Evolutionary conservation across 2,888 invertebrate genomes (phyloP).

Genomic region (Hartigia nigra): DNA sequence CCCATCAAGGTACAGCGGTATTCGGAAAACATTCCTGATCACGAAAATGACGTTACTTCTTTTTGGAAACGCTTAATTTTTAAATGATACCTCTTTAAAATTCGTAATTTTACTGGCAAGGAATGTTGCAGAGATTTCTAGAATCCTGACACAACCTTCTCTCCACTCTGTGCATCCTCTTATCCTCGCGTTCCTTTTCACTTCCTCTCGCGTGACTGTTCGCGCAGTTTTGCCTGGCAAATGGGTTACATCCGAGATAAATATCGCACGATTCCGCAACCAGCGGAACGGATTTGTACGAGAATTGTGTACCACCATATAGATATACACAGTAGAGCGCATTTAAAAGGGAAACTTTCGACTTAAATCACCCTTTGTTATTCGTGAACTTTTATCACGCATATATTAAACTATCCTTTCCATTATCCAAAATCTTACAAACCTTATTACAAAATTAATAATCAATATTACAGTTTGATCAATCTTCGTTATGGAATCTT

Average conservation of each 20-base stretch:
- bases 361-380: background rate
- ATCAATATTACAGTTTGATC: background rate
- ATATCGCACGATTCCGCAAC: constrained; percentile 13
- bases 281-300: background rate
- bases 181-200: constrained; percentile 1
- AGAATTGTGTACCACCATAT: constrained; percentile 2
- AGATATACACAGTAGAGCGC: background rate
- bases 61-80: too few relatives aligned
- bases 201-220: background rate
- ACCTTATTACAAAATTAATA: background rate
- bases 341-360: background rate
- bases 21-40: too few relatives aligned
- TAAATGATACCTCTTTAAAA: too few relatives aligned
- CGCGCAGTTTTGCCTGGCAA: constrained; percentile 13
- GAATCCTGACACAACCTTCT: background rate
- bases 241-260: constrained; percentile 20
- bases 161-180: constrained; percentile 1
- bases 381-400: background rate
- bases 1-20: too few relatives aligned
- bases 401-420: background rate
- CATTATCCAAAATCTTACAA: background rate
- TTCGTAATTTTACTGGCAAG: background rate
- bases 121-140: background rate
- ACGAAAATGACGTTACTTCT: too few relatives aligned
- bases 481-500: background rate